Percentiles rank a stretch among this genome's conserved stretches.
Evolutionary conservation across 2,797 vertebrate genomes (phyloP).

Genomic region (Pseudomugil tenellus): DNA sequence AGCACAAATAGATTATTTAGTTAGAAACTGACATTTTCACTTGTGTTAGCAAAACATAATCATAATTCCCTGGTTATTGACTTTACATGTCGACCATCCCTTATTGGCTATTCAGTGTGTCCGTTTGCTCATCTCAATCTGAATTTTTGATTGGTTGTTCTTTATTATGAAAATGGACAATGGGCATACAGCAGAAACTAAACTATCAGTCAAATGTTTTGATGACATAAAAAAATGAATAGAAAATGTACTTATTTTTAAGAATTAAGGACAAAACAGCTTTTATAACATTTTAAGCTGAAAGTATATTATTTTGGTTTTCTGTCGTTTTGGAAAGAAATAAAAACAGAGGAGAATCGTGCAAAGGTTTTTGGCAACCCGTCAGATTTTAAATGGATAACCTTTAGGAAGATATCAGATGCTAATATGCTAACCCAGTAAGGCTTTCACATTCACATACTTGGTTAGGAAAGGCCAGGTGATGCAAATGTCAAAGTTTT

Average conservation of each 20-base stretch:
- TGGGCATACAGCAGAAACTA: neutral
- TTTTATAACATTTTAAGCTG: neutral
- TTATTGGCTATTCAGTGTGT: neutral
- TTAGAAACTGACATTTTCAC: neutral
- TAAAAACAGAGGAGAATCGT: neutral
- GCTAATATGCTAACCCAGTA: neutral
- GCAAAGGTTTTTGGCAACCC: neutral
- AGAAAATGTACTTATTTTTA: neutral
- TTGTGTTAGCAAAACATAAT: neutral
- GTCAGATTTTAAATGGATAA: neutral
- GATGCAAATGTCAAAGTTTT: conserved; percentile 1
- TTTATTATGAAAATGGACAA: neutral
- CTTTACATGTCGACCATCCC: neutral
- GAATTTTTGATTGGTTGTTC: neutral
- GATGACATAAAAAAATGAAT: neutral
- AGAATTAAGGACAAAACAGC: neutral
- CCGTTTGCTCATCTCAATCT: neutral
- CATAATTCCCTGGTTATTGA: neutral
- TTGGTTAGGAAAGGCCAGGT: conserved; percentile 1
- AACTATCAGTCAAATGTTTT: neutral
- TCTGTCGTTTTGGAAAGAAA: neutral
- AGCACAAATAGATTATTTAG: neutral
- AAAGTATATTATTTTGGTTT: neutral
- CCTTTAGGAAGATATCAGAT: neutral
- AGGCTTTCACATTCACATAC: neutral